These are phyloP conservation scores for Drosophila mayaguana DNA, from an alignment of 2,888 invertebrate genomes.

Conservation along the genomic window DNA sequence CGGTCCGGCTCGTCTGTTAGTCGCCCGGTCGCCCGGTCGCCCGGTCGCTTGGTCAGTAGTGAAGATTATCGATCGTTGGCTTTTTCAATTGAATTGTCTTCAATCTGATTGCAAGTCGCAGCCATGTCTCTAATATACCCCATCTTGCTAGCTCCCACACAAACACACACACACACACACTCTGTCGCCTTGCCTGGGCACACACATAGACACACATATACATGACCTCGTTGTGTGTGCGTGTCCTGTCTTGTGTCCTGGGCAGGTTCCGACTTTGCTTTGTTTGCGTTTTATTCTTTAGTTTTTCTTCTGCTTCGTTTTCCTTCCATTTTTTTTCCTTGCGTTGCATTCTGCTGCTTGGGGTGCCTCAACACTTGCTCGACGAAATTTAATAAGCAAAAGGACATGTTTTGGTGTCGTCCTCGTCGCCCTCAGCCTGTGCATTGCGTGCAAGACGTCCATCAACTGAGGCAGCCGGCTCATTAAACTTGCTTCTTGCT, in stretches of 20 bases:
- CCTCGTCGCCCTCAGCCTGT: constrained; percentile 26
- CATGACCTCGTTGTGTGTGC: constrained; percentile 38
- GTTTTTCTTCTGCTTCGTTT: constrained; percentile 2
- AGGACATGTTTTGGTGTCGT: constrained; percentile 75
- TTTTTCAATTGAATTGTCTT: constrained; percentile 80
- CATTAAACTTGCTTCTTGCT: constrained; percentile 66
- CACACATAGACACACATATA: constrained; percentile 6
- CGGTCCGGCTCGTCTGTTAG: constrained; percentile 44
- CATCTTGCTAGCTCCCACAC: constrained; percentile 23
- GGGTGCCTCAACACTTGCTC: constrained; percentile 73
- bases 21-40: constrained; percentile 1
- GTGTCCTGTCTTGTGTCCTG: constrained; percentile 43
- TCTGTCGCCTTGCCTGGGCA: neutral
- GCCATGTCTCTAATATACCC: constrained; percentile 25
- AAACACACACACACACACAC: neutral
- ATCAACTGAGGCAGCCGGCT: constrained; percentile 73
- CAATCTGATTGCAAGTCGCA: constrained; percentile 70
- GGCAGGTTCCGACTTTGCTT: constrained; percentile 65
- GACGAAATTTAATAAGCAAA: constrained; percentile 78
- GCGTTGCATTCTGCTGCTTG: constrained; percentile 53
- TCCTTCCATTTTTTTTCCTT: neutral
- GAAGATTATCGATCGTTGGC: constrained; percentile 73
- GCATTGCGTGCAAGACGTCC: constrained; percentile 74
- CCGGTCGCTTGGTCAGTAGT: constrained; percentile 59
- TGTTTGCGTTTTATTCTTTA: constrained; percentile 64